These are phyloP conservation scores for Tiaroga cobitis DNA, from an alignment of 2,797 vertebrate species.

Conservation along the genomic window DNA sequence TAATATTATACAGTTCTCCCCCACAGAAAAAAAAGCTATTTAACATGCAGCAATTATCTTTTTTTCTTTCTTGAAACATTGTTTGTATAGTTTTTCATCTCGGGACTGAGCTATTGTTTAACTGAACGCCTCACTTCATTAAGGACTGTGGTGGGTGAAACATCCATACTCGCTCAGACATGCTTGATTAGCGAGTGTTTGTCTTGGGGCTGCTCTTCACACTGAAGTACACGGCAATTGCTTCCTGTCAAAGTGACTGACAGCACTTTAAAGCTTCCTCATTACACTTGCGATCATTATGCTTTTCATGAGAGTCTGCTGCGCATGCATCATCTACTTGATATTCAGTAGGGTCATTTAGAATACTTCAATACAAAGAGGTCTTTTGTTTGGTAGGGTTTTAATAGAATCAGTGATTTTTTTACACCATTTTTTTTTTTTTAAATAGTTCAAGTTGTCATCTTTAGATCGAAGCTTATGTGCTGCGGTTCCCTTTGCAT, in stretches of 20 bases:
- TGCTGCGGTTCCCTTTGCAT: not conserved
- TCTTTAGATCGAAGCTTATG: not conserved
- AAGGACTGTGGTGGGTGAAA: conserved; percentile 22
- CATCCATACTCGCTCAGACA: conserved; percentile 26
- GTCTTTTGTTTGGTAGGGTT: not conserved
- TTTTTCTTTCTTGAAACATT: too few species aligned
- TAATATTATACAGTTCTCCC: not conserved
- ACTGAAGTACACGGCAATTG: conserved; percentile 17
- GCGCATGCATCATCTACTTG: conserved; percentile 23
- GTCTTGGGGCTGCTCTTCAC: conserved; percentile 31
- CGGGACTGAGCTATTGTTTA: not conserved
- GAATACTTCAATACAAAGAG: not conserved
- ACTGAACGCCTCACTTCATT: conserved; percentile 9
- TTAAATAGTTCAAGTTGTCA: not conserved
- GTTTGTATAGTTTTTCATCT: not conserved
- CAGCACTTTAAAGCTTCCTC: conserved; percentile 6
- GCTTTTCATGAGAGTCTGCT: conserved; percentile 17
- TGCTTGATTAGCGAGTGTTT: conserved; percentile 33
- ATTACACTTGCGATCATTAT: conserved; percentile 22
- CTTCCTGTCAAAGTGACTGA: conserved; percentile 35
- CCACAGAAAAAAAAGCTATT: not conserved
- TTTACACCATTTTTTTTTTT: not conserved
- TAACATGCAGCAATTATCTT: not conserved
- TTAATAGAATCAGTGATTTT: not conserved
- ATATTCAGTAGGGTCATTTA: conserved; percentile 18